A percentile compares a stretch with the other conserved stretches of the same genome.
Conservation (phyloP, 2,113 vertebrate genomes). For the Gallinago paraguaiae region DNA sequence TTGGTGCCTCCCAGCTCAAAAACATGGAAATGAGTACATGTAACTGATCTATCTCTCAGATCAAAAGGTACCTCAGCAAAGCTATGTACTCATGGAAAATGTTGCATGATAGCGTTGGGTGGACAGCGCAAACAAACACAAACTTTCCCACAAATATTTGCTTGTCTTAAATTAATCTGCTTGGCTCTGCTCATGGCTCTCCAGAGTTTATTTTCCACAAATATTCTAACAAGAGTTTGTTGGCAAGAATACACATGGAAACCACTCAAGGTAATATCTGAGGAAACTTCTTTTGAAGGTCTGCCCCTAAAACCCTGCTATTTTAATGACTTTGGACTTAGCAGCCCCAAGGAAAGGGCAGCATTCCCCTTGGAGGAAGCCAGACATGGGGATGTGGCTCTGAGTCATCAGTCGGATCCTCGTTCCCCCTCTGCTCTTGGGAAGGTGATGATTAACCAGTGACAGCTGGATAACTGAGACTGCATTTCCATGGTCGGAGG, state of each 20-base stretch:
- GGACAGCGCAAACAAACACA: background rate
- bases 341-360: background rate
- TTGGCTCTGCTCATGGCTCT: background rate
- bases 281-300: conserved; percentile 16
- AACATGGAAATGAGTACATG: background rate
- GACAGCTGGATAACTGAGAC: background rate
- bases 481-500: background rate
- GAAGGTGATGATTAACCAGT: conserved; percentile 22
- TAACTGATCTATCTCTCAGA: background rate
- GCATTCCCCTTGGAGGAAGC: background rate
- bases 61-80: background rate
- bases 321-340: background rate
- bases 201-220: conserved; percentile 24
- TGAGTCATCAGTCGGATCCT: background rate
- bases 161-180: conserved; percentile 25
- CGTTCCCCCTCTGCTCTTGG: background rate
- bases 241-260: background rate
- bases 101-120: background rate
- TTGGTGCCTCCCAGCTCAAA: background rate
- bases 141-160: conserved; percentile 57
- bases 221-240: conserved; percentile 4
- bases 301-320: background rate
- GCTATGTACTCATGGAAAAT: background rate
- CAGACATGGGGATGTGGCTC: background rate
- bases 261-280: conserved; percentile 1